Conservation (phyloP, 2,888 invertebrate species). For the Herminia tarsipennalis region DNA sequence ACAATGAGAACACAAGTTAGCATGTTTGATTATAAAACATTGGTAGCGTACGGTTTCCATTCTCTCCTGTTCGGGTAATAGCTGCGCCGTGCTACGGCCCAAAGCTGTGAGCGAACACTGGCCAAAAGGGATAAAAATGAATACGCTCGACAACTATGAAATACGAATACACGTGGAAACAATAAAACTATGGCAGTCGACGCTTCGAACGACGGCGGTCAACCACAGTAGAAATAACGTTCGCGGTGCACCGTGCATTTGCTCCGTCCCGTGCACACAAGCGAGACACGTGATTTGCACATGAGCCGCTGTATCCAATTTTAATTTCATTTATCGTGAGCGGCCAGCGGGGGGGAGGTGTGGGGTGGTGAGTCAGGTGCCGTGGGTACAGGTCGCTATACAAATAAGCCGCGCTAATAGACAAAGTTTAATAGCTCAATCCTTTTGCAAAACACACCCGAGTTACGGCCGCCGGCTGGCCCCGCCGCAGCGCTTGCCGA, state of each 20-base stretch:
- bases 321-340: too few relatives aligned
- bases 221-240: conserved; percentile 6
- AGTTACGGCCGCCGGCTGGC: too few relatives aligned
- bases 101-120: too few relatives aligned
- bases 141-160: conserved; percentile 6
- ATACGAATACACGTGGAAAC: conserved; percentile 1
- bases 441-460: not conserved
- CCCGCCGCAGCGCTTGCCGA: not conserved
- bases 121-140: too few relatives aligned
- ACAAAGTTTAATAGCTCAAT: conserved; percentile 5
- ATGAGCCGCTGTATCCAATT: too few relatives aligned
- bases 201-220: conserved; percentile 2
- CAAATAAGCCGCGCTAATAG: conserved; percentile 3
- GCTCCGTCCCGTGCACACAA: not conserved
- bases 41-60: not conserved
- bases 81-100: too few relatives aligned
- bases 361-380: too few relatives aligned
- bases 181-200: conserved; percentile 8
- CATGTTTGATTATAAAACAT: too few relatives aligned
- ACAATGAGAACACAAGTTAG: too few relatives aligned
- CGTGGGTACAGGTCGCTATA: not conserved
- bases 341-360: too few relatives aligned
- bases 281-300: too few relatives aligned
- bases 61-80: not conserved
- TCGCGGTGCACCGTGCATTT: not conserved